phyloP scores from a whole-genome alignment of 53 echinoderm and acorn worm species.

The Luidia sarsii region DNA sequence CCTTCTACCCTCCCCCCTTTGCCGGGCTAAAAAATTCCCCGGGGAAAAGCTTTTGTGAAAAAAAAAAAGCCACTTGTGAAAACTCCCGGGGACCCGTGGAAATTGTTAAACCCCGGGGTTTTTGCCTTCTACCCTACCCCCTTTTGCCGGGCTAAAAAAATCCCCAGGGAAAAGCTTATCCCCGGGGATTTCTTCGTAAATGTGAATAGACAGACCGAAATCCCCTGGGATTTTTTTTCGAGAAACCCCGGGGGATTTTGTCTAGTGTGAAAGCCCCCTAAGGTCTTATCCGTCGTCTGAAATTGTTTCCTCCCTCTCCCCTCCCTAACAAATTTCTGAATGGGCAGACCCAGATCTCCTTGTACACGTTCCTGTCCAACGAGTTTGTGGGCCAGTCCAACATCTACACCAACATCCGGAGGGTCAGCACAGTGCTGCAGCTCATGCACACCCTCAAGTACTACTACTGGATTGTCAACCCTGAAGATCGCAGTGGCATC shows the following conservation, averaged over 20 bases:
- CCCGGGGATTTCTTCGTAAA: too few relatives aligned
- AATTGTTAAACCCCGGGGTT: too few relatives aligned
- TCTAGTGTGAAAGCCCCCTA: too few relatives aligned
- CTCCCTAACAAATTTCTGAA: background rate
- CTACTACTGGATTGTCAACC: slow-evolving; percentile 99
- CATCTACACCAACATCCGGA: slow-evolving; percentile 98
- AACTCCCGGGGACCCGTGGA: too few relatives aligned
- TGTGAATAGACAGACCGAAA: too few relatives aligned
- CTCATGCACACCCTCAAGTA: slow-evolving; percentile 99
- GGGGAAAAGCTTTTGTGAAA: too few relatives aligned
- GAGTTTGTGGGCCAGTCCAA: slow-evolving; percentile 96
- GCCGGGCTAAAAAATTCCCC: too few relatives aligned
- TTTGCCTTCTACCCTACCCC: too few relatives aligned
- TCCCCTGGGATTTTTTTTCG: background rate
- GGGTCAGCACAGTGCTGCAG: slow-evolving; percentile 96
- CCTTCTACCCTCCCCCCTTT: too few relatives aligned
- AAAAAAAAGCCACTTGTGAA: too few relatives aligned
- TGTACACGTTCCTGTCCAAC: slow-evolving; percentile 97
- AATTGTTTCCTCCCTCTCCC: background rate
- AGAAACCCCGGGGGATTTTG: background rate
- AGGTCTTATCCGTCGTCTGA: too few relatives aligned
- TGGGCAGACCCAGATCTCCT: slow-evolving; percentile 80
- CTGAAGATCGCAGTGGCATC: slow-evolving; percentile 89
- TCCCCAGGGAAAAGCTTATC: background rate
- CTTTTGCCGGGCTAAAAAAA: too few relatives aligned